phyloP scores from a whole-genome alignment of 2,888 invertebrate species.

The Beris chalybata region DNA sequence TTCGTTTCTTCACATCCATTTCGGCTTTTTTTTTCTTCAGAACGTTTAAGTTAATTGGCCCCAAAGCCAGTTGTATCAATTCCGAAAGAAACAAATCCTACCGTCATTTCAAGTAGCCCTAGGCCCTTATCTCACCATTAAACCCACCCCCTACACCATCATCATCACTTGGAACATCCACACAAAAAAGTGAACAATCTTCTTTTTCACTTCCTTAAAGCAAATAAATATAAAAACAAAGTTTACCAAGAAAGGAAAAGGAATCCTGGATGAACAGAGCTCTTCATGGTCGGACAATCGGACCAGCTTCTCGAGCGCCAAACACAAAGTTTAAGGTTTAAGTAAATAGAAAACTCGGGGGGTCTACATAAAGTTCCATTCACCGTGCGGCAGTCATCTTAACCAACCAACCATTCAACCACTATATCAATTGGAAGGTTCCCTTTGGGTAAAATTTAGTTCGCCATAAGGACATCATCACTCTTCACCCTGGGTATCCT shows the following conservation, averaged over 20 bases:
- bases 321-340: conserved; percentile 26
- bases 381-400: no score
- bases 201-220: conserved; percentile 25
- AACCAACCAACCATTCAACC: conserved; percentile 11
- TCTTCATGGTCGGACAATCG: neutral
- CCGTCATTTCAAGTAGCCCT: conserved; percentile 13
- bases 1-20: conserved; percentile 11
- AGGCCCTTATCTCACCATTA: conserved; percentile 22
- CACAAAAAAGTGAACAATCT: conserved; percentile 1
- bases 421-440: conserved; percentile 15
- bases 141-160: conserved; percentile 9
- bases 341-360: conserved; percentile 16
- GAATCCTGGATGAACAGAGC: neutral
- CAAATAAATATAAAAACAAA: conserved; percentile 22
- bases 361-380: conserved; percentile 14
- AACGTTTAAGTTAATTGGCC: conserved; percentile 29
- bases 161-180: conserved; percentile 13
- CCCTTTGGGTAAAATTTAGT: conserved; percentile 20
- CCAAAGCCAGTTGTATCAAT: conserved; percentile 19
- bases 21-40: neutral
- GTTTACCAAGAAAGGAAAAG: conserved; percentile 2
- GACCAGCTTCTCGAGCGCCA: neutral
- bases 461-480: conserved; percentile 16
- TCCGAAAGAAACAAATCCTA: conserved; percentile 12
- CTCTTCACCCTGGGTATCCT: no score